phyloP scores from a whole-genome alignment of 2,888 invertebrate species.

The Reticulitermes lucifugus region DNA sequence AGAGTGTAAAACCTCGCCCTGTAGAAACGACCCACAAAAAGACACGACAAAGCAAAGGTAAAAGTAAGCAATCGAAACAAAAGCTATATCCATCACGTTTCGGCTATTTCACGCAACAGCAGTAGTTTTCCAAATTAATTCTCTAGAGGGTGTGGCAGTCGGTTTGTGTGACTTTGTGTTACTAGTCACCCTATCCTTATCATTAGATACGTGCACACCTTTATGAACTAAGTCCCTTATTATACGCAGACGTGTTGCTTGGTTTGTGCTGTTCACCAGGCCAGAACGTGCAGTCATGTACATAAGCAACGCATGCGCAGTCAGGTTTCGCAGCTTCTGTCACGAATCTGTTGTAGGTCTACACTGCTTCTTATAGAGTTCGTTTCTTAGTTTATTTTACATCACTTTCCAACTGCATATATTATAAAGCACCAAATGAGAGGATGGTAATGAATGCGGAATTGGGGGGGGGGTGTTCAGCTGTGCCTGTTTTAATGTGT shows the following conservation, averaged over 20 bases:
- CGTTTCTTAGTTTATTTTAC: too few relatives aligned
- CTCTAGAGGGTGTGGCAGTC: constrained; percentile 12
- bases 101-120: constrained; percentile 22
- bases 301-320: neutral
- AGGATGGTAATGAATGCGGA: too few relatives aligned
- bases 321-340: too few relatives aligned
- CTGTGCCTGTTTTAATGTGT: too few relatives aligned
- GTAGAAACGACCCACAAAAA: neutral
- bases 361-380: neutral
- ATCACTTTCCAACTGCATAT: too few relatives aligned
- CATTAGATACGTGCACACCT: too few relatives aligned
- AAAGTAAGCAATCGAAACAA: neutral
- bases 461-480: too few relatives aligned
- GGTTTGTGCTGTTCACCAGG: neutral
- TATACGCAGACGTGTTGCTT: neutral
- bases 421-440: too few relatives aligned
- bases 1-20: neutral
- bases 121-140: constrained; percentile 29
- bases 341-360: too few relatives aligned
- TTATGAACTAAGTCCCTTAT: neutral
- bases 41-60: neutral
- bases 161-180: neutral
- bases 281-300: neutral
- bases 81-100: constrained; percentile 3
- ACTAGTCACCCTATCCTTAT: too few relatives aligned